Base-by-base conservation (phyloP, 2,797 vertebrate genomes). In the Cirrhinus molitorella region DNA sequence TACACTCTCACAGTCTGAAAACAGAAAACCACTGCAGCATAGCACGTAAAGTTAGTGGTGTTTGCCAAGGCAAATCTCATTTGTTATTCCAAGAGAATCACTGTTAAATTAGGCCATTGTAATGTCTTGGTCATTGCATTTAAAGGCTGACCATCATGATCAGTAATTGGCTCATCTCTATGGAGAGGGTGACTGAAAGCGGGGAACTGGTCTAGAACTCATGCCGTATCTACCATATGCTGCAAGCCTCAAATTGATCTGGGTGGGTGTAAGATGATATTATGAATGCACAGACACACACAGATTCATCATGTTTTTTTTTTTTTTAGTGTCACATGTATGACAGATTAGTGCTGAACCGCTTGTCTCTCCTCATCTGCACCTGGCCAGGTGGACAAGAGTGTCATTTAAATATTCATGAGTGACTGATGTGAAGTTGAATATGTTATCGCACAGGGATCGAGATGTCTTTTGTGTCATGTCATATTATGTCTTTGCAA, bases 341-440 rank as follows among this genome's bases (percentile, higher is more conserved):
- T 55, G 72, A 37, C 43, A 11, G 45, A 49, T 3, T 31, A 23
- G 51, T 3, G 7, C 51, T 40, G 72, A 57, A 55, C 13, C 0
- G 2, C 71, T 74, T 40, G 72, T 75, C 19, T 55, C 49, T 55
- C 31, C 49, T 74, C 31, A 23, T 40, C 51, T 57, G 51, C 13
- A 10, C 13, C 51, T 37, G 21, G 13, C n/a, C 53, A 71, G 76
- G 63, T 79, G 51, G 61, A 25, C 21, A 31, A 12, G 17, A 57
- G 37, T 47, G 43, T 53, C 49, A 55, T 79, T 86, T 74, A 79
- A 86, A 83, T 80, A 80, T 80, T 80, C 57, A 83, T 86, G 65
- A 83, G 19, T 47, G 70, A 70, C 34, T 21, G 45, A 59, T 34
- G 63, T 17, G 45, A n/a, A 74, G 59, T 13, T 75, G 53, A 80